phyloP scores from a whole-genome alignment of 2,797 vertebrate species.

The Sebastes minor region DNA sequence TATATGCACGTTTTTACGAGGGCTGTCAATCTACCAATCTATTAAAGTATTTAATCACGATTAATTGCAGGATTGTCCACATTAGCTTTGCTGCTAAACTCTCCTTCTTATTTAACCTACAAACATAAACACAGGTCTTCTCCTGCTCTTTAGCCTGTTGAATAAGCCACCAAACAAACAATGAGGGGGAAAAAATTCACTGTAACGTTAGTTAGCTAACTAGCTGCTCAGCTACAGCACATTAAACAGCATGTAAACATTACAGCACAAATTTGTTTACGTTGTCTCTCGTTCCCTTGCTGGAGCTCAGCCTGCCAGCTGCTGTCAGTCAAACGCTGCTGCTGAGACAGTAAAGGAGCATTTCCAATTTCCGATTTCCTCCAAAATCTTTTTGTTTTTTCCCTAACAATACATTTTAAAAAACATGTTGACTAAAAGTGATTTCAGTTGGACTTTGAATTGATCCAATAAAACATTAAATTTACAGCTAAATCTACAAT shows the following conservation, averaged over 20 bases:
- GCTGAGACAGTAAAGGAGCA: too few relatives aligned
- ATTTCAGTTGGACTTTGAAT: not conserved
- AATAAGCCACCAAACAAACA: too few relatives aligned
- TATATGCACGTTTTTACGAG: not conserved
- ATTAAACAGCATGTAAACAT: not conserved
- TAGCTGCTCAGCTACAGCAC: not conserved
- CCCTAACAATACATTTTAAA: not conserved
- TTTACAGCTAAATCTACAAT: not conserved
- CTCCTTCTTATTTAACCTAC: not conserved
- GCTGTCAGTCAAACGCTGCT: too few relatives aligned
- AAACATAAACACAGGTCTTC: not conserved
- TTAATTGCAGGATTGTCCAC: not conserved
- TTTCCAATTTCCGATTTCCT: too few relatives aligned
- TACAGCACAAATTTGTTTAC: too few relatives aligned
- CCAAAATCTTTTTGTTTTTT: too few relatives aligned
- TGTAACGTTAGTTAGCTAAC: too few relatives aligned
- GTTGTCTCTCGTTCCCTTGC: too few relatives aligned
- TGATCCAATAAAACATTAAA: not conserved
- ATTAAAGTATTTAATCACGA: too few relatives aligned
- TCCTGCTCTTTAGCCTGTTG: not conserved
- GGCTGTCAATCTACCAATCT: too few relatives aligned
- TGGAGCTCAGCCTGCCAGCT: too few relatives aligned
- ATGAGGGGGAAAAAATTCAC: too few relatives aligned
- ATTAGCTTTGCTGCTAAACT: not conserved
- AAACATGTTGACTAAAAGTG: not conserved